Percentiles rank a stretch among this genome's conserved stretches.
Conservation (phyloP, 2,113 vertebrate species). For the Parotia lawesii region DNA sequence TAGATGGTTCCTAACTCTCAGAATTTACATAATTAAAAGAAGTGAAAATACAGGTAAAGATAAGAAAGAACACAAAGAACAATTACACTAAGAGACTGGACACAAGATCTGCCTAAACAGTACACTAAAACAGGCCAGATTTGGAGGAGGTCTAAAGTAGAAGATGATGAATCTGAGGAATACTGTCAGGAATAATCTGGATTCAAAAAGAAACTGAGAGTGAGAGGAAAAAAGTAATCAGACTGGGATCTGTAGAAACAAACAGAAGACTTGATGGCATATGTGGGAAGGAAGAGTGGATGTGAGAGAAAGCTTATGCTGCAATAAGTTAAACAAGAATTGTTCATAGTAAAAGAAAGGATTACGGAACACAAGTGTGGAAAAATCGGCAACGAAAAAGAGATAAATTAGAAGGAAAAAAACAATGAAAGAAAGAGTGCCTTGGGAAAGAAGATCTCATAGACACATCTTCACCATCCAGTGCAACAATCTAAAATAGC, state of each 20-base stretch:
- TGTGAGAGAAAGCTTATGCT: not conserved
- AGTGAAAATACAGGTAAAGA: not conserved
- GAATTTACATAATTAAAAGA: not conserved
- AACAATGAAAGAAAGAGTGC: not conserved
- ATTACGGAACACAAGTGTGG: not conserved
- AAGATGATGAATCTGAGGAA: not conserved
- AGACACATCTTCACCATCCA: not conserved
- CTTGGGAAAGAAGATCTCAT: not conserved
- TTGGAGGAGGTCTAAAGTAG: not conserved
- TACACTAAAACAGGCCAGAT: not conserved
- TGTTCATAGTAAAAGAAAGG: not conserved
- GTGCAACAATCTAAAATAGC: not conserved
- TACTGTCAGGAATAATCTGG: not conserved
- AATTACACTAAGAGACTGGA: not conserved
- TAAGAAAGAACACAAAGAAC: not conserved
- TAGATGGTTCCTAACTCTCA: not conserved
- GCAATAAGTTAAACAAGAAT: not conserved
- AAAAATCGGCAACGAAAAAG: not conserved
- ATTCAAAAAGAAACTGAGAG: not conserved
- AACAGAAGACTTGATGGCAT: not conserved
- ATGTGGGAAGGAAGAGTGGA: not conserved
- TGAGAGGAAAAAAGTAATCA: not conserved
- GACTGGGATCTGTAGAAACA: not conserved
- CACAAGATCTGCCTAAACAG: not conserved
- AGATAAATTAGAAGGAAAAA: not conserved